Evolutionary conservation across 2,888 invertebrate species (phyloP).

Genomic region (Drosophila yooni): DNA sequence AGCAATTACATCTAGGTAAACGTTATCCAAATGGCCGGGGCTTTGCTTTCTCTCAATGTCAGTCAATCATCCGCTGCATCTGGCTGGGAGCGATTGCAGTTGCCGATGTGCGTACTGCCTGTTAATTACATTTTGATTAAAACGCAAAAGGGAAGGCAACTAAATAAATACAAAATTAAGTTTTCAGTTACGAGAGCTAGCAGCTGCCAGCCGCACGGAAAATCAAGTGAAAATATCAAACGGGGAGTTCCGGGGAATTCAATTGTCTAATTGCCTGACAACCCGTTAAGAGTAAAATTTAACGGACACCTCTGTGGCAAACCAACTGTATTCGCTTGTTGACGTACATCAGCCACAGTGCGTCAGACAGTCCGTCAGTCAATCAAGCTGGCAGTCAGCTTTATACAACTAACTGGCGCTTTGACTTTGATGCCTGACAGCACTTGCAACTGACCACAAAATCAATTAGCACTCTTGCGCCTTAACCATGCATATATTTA

Average conservation of each 20-base stretch:
- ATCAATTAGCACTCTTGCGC: constrained; percentile 38
- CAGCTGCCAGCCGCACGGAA: constrained; percentile 24
- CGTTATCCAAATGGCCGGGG: constrained; percentile 25
- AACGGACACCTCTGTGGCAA: constrained; percentile 39
- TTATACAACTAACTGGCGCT: constrained; percentile 20
- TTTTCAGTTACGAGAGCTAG: constrained; percentile 49
- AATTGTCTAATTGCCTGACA: constrained; percentile 53
- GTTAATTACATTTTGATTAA: constrained; percentile 79
- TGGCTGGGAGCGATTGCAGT: constrained; percentile 42
- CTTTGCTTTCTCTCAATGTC: constrained; percentile 22
- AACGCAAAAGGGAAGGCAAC: constrained; percentile 44
- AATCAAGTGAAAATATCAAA: constrained; percentile 18
- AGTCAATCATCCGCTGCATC: constrained; percentile 52
- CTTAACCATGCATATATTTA: constrained; percentile 11
- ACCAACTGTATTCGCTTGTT: constrained; percentile 25
- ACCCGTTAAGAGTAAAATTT: constrained; percentile 53
- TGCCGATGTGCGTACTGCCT: constrained; percentile 45
- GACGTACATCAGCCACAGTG: constrained; percentile 45
- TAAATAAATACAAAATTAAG: constrained; percentile 3
- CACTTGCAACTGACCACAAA: constrained; percentile 34
- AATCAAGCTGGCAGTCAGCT: constrained; percentile 24
- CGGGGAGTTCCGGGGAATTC: constrained; percentile 34
- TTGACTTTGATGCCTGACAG: constrained; percentile 30
- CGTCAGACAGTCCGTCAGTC: constrained; percentile 24
- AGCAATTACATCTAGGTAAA: constrained; percentile 23